These are phyloP conservation scores for Mohoua ochrocephala DNA, from an alignment of 2,113 vertebrate species.

Conservation along the genomic window DNA sequence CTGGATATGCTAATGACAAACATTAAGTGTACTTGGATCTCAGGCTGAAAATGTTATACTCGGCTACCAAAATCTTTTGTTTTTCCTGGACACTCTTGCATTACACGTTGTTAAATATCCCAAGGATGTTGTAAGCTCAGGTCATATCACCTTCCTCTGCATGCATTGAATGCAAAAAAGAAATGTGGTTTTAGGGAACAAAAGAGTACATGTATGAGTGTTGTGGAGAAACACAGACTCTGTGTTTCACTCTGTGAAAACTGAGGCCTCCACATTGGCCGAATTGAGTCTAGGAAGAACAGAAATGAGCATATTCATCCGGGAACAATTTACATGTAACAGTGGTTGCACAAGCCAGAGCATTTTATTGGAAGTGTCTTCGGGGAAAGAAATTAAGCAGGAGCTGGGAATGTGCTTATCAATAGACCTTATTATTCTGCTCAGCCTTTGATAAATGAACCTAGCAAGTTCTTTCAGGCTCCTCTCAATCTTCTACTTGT, in stretches of 20 bases:
- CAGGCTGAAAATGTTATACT: not conserved
- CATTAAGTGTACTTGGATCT: not conserved
- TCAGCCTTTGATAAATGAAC: slow-evolving; percentile 15
- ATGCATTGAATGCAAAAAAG: not conserved
- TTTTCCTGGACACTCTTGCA: not conserved
- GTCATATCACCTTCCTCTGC: not conserved
- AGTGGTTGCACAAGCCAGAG: not conserved
- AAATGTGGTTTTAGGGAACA: not conserved
- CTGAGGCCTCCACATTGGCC: not conserved
- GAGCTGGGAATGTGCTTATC: not conserved
- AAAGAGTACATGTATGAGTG: not conserved
- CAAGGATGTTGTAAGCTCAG: not conserved
- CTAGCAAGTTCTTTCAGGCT: not conserved
- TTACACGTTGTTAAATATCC: not conserved
- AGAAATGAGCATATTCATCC: not conserved
- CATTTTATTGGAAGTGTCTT: not conserved
- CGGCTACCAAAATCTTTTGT: not conserved
- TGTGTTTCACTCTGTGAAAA: not conserved
- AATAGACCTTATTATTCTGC: slow-evolving; percentile 10
- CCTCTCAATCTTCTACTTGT: not conserved
- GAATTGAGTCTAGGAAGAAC: not conserved
- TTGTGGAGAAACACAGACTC: not conserved
- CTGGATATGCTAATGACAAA: not conserved
- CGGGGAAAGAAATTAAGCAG: not conserved
- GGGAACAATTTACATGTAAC: not conserved